phyloP scores from a whole-genome alignment of 2,888 invertebrate genomes.

The Drosophila putrida region DNA sequence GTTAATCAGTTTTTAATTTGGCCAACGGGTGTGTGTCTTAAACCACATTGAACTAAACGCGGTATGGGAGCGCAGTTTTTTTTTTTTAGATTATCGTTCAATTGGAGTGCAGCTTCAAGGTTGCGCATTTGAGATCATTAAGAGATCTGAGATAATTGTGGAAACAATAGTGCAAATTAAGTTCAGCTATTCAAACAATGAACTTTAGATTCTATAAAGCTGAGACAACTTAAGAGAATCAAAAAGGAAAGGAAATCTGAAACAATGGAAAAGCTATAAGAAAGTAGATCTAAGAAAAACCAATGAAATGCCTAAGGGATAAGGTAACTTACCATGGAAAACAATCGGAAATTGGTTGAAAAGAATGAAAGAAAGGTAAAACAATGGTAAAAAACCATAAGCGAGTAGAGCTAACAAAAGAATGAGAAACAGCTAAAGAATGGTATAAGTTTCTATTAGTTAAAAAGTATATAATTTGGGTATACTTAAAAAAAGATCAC shows the following conservation, averaged over 20 bases:
- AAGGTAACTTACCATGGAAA: too few species aligned
- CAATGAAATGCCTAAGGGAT: background rate
- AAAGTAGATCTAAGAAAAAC: background rate
- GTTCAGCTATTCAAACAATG: constrained; percentile 7
- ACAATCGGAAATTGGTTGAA: background rate
- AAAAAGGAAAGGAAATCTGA: constrained; percentile 1
- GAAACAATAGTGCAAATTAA: constrained; percentile 6
- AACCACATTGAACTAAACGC: constrained; percentile 14
- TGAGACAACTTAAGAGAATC: background rate
- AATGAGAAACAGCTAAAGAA: too few species aligned
- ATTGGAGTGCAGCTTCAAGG: constrained; percentile 38
- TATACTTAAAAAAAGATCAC: too few species aligned
- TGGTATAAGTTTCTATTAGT: too few species aligned
- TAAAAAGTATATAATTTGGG: too few species aligned
- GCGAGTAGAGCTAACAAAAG: too few species aligned
- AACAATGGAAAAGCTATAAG: background rate
- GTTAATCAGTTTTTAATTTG: constrained; percentile 60
- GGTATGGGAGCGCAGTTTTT: background rate
- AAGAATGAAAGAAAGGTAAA: too few species aligned
- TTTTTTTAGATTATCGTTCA: constrained; percentile 4
- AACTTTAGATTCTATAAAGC: background rate
- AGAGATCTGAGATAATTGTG: constrained; percentile 20
- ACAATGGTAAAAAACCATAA: too few species aligned
- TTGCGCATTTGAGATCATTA: constrained; percentile 28
- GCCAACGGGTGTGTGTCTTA: constrained; percentile 37